Evolutionary conservation across 2,113 vertebrate species (phyloP), one percentile per base, ranked within the genome.

Genomic region (Dromas ardeola): DNA sequence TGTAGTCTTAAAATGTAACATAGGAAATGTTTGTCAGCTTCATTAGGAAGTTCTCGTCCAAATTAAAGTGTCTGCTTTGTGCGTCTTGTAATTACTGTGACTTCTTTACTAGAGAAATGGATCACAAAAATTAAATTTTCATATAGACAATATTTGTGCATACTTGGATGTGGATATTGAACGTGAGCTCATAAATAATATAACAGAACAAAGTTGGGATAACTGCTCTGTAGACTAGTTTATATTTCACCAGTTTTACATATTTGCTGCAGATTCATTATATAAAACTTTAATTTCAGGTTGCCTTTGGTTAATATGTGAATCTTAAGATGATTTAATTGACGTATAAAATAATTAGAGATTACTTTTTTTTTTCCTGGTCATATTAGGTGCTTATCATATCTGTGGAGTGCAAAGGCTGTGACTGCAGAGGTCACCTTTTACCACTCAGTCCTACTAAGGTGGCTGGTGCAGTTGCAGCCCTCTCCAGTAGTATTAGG

Each of bases 121-220:
- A 78, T 81, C 19, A 47, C 23, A 93, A 13, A 7, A 91, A 81
- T 79, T 94, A 79, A 40, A 47, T 87, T 84, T 81, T 81, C 21
- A 13, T 70, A 1, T 30, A 71, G 65, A 25, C 20, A 76, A 10
- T 90, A 52, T 38, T 71, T 89, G 5, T 76, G 11, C n/a, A 10
- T 80, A 36, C 6, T 34, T 78, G 18, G 5, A 36, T 81, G 27
- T 59, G 29, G 8, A 17, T 93, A 55, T 40, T 52, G 45, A 84
- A 34, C 11, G 4, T 25, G 19, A 52, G 19, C 4, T 76, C 32
- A 21, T 62, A 65, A 72, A 77, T 71, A 76, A 66, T 53, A 5
- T 4, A 42, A 66, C 38, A 86, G 11, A 81, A 34, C 6, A 50
- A 63, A 52, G 13, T 10, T 87, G 19, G 23, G 5, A 19, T 81